Percentiles rank a stretch among this genome's conserved stretches.
phyloP scores from a whole-genome alignment of 2,797 vertebrate genomes.

The Chloroceryle inda region DNA sequence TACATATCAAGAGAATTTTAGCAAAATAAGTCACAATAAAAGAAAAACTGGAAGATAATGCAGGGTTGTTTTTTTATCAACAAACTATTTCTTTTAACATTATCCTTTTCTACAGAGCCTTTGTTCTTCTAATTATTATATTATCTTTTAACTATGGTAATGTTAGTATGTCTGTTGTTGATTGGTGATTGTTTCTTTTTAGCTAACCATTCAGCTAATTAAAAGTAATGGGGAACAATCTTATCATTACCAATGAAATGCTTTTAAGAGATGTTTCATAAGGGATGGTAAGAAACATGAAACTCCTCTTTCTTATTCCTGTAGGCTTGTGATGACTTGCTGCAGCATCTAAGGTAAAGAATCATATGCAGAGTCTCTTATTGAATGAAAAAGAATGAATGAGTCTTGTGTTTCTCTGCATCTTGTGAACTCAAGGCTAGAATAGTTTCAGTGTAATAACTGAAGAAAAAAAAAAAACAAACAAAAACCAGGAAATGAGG shows the following conservation, averaged over 20 bases:
- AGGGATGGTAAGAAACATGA: not conserved
- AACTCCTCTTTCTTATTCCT: conserved; percentile 21
- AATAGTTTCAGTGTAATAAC: not conserved
- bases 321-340: conserved; percentile 84
- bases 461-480: not conserved
- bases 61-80: not conserved
- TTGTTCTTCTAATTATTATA: not conserved
- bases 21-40: not conserved
- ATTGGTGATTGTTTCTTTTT: not conserved
- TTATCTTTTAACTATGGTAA: not conserved
- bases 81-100: not conserved
- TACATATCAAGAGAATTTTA: not conserved
- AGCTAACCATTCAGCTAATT: not conserved
- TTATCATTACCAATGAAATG: not conserved
- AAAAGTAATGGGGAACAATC: not conserved
- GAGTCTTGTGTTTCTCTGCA: not conserved
- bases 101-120: not conserved
- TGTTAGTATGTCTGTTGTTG: not conserved
- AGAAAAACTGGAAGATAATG: not conserved
- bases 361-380: not conserved
- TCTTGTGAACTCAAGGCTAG: not conserved
- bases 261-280: not conserved
- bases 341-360: conserved; percentile 85
- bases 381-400: not conserved
- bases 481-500: not conserved